phyloP scores from a whole-genome alignment of 2,113 vertebrate species.

The Phainopepla nitens region DNA sequence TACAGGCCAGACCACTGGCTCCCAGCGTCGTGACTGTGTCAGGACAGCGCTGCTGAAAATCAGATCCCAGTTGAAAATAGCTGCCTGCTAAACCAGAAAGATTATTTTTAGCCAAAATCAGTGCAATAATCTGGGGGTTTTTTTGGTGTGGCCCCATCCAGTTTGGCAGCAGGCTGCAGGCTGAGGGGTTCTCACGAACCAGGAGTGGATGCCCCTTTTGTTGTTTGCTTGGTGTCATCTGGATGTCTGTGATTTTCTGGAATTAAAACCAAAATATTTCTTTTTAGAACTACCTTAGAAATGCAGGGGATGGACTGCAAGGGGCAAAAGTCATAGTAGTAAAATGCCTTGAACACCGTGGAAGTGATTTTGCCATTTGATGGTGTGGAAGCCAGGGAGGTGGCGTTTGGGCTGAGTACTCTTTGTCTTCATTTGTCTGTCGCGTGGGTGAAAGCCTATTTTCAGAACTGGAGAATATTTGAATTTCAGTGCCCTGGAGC shows the following conservation, averaged over 20 bases:
- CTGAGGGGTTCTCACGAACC: accelerated
- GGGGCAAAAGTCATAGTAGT: not conserved
- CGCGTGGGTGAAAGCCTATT: not conserved
- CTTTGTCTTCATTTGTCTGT: constrained; percentile 9
- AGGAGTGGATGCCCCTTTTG: not conserved
- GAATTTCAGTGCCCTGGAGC: constrained; percentile 57
- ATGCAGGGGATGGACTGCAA: not conserved
- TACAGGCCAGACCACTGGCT: accelerated
- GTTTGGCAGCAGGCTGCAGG: not conserved
- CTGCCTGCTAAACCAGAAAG: not conserved
- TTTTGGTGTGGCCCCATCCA: not conserved
- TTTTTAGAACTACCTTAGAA: not conserved
- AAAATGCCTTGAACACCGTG: accelerated
- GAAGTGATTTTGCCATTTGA: not conserved
- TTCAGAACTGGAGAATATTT: constrained; percentile 28
- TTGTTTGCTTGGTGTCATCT: not conserved
- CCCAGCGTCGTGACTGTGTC: accelerated
- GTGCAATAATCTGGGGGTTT: not conserved
- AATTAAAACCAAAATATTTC: not conserved
- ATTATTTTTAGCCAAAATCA: not conserved
- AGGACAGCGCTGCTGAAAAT: not conserved
- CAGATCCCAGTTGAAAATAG: not conserved
- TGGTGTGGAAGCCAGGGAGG: not conserved
- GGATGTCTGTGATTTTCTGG: not conserved
- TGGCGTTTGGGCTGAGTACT: not conserved